Base-by-base conservation (phyloP, 2,888 invertebrate species). In the Physocephala rufipes region DNA sequence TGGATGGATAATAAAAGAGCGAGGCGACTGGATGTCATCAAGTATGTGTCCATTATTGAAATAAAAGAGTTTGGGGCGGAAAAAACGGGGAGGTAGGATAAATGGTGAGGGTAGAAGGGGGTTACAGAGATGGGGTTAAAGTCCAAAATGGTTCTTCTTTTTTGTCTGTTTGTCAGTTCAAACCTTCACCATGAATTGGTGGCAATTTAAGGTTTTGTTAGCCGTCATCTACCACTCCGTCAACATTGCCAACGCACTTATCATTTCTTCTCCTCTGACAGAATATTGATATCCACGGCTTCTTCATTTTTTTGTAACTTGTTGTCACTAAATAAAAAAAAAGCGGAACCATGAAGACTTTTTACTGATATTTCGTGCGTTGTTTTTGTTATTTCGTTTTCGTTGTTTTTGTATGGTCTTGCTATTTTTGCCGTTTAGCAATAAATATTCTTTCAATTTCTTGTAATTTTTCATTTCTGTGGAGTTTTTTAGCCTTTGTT, bases 401-500 rank as follows among this genome's bases (percentile, higher is more conserved):
- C n/a, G n/a, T n/a, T n/a, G n/a, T n/a, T n/a, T n/a, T n/a, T n/a
- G n/a, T n/a, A n/a, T 12, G 19, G 3, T 49, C 12, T n/a, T 49
- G 16, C 16, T 49, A 12, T n/a, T 49, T 7, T 30, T n/a, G 26
- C 26, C 16, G 30, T 43, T 53, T 43, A 61, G 61, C 67, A 61
- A 68, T 68, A 68, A 68, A 68, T 68, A 59, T 68, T 67, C 47
- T 61, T 61, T 68, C 61, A 68, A 61, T 68, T 68, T 68, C 61
- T 61, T 13, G 49, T 30, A 47, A 68, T 68, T 68, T 30, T 47
- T 68, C 59, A 59, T 19, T 61, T 55, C 36, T 43, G 3, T 67
- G 13, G 58, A 19, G 58, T 24, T 58, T 3, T 30, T 62, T 43
- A 7, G 9, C 5, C 9, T 36, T 36, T 7, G 36, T 51, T 51